Percentiles rank a stretch among this genome's conserved stretches.
These are phyloP conservation scores for Caenorhabditis imperialis DNA, from an alignment of 2,888 invertebrate species.

Conservation along the genomic window DNA sequence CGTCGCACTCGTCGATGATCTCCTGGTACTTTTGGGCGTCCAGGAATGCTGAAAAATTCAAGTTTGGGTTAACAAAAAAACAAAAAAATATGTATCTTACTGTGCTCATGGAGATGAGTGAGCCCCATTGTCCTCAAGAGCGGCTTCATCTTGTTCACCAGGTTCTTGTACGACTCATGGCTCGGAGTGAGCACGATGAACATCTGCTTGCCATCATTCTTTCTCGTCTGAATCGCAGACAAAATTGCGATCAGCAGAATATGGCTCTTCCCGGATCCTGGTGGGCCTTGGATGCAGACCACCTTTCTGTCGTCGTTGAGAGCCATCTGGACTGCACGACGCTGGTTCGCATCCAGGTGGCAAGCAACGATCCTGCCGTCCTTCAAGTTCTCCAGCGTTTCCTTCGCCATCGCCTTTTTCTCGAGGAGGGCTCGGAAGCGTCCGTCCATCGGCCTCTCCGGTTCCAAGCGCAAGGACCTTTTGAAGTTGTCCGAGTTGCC, in stretches of 20 bases:
- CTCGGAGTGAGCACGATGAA: slow-evolving; percentile 24
- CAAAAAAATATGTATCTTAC: not conserved
- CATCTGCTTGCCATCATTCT: not conserved
- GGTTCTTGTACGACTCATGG: slow-evolving; percentile 11
- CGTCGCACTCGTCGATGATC: too few relatives aligned
- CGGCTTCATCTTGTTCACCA: not conserved
- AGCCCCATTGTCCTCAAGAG: not conserved
- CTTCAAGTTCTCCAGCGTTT: not conserved
- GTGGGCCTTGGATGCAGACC: slow-evolving; percentile 41
- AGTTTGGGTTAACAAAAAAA: too few relatives aligned
- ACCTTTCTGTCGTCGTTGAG: slow-evolving; percentile 13
- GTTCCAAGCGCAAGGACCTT: not conserved
- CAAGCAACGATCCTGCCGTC: not conserved
- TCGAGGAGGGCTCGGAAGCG: not conserved
- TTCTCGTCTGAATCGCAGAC: not conserved
- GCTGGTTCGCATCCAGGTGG: not conserved
- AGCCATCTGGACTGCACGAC: slow-evolving; percentile 8
- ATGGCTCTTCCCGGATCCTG: slow-evolving; percentile 32
- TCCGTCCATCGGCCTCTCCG: not conserved
- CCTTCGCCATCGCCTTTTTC: not conserved
- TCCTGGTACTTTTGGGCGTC: too few relatives aligned
- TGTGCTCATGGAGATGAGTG: not conserved
- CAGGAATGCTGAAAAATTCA: too few relatives aligned
- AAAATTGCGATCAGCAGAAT: not conserved
- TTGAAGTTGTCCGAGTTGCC: not conserved